Evolutionary conservation across 2,797 vertebrate genomes (phyloP), one percentile per base, ranked within the genome.

Genomic region (Adrianichthys oophorus): DNA sequence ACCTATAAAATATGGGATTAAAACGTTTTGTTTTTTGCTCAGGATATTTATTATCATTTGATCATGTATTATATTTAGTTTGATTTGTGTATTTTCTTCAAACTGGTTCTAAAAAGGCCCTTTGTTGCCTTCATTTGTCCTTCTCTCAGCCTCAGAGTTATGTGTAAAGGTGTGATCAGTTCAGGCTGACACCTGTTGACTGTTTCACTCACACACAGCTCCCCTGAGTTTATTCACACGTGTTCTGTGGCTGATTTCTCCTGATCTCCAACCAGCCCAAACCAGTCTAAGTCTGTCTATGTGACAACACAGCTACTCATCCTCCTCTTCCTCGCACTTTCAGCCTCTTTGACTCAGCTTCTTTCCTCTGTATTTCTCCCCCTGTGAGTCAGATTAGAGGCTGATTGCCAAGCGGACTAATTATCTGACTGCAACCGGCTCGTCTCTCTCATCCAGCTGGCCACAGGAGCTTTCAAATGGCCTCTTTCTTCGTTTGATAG

Each of bases 331-430:
- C 43, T 59, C 63, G 5, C 49, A 23, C 24, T 48, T n/a, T 43
- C 41, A 42, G 15, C 37, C 45, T 71, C 42, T 70, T 45, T 45
- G 44, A 50, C 46, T 54, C 58, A 10, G 53, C 61, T 46, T 65
- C 56, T 70, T 51, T 51, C 61, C 44, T 73, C 58, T 53, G 41
- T 56, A 16, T 70, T 71, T 73, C 56, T 78, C 58, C 57, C 68
- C 76, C 62, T 68, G 62, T 61, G 75, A 73, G 69, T 79, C 65
- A 79, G 65, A 84, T 85, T 77, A 71, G 69, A 78, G 67, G 51
- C 73, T 83, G 78, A 89, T 83, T 79, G 68, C 65, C 68, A 62
- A 79, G 80, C 78, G 72, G 79, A 74, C 86, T 89, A 87, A 90
- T 92, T 88, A 89, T 88, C 75, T 74, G 79, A 72, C 66, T 51